A percentile compares a stretch with the other conserved stretches of the same genome.
Conservation (phyloP, 1,140 invertebrate species). For the Philopotamus ludificatus region DNA sequence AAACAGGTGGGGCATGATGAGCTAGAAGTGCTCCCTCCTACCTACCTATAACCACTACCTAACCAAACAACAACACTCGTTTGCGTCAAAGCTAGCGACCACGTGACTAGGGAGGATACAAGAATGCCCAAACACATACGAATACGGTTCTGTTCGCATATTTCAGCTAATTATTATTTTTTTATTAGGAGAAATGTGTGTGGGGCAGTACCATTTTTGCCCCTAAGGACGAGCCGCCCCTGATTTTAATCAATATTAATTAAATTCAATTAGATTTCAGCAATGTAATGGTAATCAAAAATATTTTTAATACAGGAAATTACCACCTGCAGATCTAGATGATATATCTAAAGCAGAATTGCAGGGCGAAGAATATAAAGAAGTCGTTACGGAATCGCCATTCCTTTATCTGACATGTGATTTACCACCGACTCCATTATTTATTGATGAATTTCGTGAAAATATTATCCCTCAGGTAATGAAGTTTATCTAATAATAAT, state of each 20-base stretch:
- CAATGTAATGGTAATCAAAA: constrained; percentile 5
- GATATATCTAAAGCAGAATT: constrained; percentile 83
- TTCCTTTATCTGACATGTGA: constrained; percentile 97
- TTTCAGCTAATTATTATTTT: too few relatives aligned
- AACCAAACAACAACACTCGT: too few relatives aligned
- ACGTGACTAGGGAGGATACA: too few relatives aligned
- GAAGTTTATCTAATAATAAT: constrained; percentile 8
- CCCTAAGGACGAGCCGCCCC: too few relatives aligned
- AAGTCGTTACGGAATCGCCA: constrained; percentile 83
- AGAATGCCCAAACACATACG: too few relatives aligned
- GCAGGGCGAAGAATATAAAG: constrained; percentile 83
- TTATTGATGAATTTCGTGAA: constrained; percentile 95
- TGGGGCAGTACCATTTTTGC: too few relatives aligned
- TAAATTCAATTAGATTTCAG: constrained; percentile 12
- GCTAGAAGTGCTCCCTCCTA: too few relatives aligned
- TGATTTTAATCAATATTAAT: neutral
- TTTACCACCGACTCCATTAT: constrained; percentile 92
- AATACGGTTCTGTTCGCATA: too few relatives aligned
- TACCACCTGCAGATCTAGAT: constrained; percentile 89
- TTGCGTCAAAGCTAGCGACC: too few relatives aligned
- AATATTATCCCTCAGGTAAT: constrained; percentile 96
- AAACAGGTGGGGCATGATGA: too few relatives aligned
- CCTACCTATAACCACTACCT: too few relatives aligned
- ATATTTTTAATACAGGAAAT: constrained; percentile 63
- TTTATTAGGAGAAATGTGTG: too few relatives aligned